phyloP scores from a whole-genome alignment of 1,140 invertebrate species.

The Zophobas atratus region DNA sequence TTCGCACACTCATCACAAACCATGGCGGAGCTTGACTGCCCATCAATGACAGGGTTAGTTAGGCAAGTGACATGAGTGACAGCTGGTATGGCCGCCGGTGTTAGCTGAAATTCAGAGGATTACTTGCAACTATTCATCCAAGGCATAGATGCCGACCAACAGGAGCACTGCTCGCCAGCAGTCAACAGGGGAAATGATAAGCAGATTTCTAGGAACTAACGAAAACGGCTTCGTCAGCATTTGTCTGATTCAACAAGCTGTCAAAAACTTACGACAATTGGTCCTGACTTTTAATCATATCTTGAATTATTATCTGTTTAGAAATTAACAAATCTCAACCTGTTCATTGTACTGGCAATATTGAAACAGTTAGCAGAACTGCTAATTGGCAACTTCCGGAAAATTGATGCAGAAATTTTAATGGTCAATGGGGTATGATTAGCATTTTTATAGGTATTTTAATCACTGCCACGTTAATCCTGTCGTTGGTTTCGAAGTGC shows the following conservation, averaged over 20 bases:
- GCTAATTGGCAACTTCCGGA: no score
- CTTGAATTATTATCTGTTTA: no score
- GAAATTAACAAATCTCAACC: no score
- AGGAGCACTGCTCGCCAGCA: constrained; percentile 16
- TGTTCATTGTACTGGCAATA: no score
- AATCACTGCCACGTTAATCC: no score
- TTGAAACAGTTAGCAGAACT: no score
- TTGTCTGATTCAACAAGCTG: no score
- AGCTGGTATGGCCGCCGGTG: constrained; percentile 63
- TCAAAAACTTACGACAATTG: neutral
- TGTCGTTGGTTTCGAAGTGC: no score
- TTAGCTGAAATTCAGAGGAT: constrained; percentile 57
- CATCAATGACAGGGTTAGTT: constrained; percentile 63
- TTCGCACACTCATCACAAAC: constrained; percentile 62
- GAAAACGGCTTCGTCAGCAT: neutral
- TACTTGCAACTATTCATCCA: constrained; percentile 59
- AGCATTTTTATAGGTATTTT: no score
- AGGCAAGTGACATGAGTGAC: constrained; percentile 63
- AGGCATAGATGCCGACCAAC: constrained; percentile 34
- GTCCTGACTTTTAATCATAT: neutral
- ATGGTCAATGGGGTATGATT: no score
- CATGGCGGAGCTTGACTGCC: constrained; percentile 53
- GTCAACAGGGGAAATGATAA: constrained; percentile 17
- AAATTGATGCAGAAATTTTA: no score
- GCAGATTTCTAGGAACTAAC: constrained; percentile 2